phyloP scores from a whole-genome alignment of 2,113 vertebrate species.

The Ptilorrhoa leucosticta region DNA sequence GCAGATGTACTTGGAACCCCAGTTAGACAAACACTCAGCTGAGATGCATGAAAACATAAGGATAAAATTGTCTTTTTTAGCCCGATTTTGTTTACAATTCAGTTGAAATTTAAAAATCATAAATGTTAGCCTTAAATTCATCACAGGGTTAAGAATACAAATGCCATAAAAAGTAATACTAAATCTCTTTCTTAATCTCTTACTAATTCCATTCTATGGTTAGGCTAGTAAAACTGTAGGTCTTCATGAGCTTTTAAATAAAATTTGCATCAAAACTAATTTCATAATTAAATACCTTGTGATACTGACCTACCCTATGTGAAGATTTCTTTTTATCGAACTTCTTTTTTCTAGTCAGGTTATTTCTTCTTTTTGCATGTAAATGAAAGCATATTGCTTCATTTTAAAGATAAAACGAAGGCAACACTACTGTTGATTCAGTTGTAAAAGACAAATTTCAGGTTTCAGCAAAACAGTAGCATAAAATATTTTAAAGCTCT shows the following conservation, averaged over 20 bases:
- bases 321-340: not conserved
- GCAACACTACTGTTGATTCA: not conserved
- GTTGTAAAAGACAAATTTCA: not conserved
- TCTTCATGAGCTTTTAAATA: not conserved
- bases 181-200: not conserved
- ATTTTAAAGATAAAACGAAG: not conserved
- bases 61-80: not conserved
- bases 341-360: not conserved
- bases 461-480: not conserved
- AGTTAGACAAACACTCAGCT: not conserved
- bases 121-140: not conserved
- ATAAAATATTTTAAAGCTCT: not conserved
- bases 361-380: not conserved
- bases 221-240: not conserved
- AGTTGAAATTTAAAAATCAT: not conserved
- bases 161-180: not conserved
- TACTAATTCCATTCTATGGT: not conserved
- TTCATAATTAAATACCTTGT: not conserved
- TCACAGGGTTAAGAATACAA: not conserved
- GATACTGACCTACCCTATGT: not conserved
- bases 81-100: not conserved
- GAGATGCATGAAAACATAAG: not conserved
- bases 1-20: not conserved
- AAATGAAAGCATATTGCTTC: not conserved
- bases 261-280: not conserved